Conservation (phyloP, 2,888 invertebrate species). For the Carcina quercana region DNA sequence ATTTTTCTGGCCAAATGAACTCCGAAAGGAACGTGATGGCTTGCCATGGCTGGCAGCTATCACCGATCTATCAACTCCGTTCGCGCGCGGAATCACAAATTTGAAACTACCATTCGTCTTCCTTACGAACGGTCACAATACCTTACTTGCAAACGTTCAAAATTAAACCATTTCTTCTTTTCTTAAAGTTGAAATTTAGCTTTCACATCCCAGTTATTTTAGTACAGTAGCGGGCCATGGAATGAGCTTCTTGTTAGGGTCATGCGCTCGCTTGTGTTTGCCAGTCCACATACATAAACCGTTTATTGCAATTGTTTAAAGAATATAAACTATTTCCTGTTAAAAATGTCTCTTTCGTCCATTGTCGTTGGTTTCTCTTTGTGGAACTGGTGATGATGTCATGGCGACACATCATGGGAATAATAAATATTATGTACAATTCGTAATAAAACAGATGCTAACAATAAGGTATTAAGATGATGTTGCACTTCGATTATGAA, state of each 20-base stretch:
- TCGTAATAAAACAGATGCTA: no score
- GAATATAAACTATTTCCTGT: conserved; percentile 69
- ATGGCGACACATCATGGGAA: conserved; percentile 40
- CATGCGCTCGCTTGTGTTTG: conserved; percentile 15
- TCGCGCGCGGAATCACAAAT: conserved; percentile 65
- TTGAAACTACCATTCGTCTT: conserved; percentile 56
- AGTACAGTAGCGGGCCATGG: conserved; percentile 6
- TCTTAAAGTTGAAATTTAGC: conserved; percentile 36
- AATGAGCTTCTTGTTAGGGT: conserved; percentile 15
- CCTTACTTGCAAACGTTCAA: conserved; percentile 44
- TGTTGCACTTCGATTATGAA: no score
- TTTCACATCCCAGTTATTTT: conserved; percentile 14
- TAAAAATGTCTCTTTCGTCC: conserved; percentile 52
- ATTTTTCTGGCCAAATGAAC: conserved; percentile 69
- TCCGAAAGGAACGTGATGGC: conserved; percentile 35
- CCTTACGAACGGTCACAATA: conserved; percentile 51
- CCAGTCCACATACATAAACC: conserved; percentile 25
- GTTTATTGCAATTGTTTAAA: conserved; percentile 59
- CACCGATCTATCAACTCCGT: conserved; percentile 61
- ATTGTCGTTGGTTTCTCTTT: conserved; percentile 54
- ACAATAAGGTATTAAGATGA: no score
- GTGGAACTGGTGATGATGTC: conserved; percentile 48
- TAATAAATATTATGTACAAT: no score
- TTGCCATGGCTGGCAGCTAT: conserved; percentile 38
- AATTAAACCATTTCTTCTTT: conserved; percentile 48